These are phyloP conservation scores for Sphenodon punctatus DNA, from an alignment of 2,797 vertebrate genomes.

Conservation along the genomic window DNA sequence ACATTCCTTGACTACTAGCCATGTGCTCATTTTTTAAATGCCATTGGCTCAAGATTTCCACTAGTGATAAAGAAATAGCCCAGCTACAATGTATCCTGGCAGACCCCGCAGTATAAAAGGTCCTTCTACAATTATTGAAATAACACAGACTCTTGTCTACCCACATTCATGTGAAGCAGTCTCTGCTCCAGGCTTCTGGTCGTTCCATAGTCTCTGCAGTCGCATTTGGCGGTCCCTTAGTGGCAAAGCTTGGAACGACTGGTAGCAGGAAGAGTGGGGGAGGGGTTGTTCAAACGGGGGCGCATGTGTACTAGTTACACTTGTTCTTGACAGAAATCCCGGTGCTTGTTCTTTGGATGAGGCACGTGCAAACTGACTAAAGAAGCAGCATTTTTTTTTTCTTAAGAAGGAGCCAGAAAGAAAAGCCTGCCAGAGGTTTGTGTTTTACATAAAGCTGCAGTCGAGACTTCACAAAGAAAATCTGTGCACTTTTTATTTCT, in stretches of 20 bases:
- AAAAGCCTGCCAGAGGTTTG: slow-evolving; percentile 43
- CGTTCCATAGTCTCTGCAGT: background rate
- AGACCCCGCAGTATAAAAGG: background rate
- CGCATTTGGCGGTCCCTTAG: background rate
- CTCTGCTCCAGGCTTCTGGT: background rate
- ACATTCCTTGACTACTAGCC: no score
- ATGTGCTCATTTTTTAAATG: background rate
- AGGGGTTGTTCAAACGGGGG: background rate
- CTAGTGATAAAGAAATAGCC: background rate
- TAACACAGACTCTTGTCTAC: background rate
- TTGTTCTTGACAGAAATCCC: slow-evolving; percentile 38
- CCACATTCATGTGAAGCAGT: background rate
- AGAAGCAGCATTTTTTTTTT: background rate
- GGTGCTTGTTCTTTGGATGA: background rate
- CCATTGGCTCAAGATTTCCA: no score
- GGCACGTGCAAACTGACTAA: background rate
- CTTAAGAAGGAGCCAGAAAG: background rate
- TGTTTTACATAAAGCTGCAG: slow-evolving; percentile 71
- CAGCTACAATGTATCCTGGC: background rate
- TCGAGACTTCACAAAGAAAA: slow-evolving; percentile 71
- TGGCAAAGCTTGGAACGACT: slow-evolving; percentile 12
- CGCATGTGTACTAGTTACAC: background rate
- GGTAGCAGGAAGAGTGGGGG: background rate
- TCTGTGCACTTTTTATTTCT: slow-evolving; percentile 80
- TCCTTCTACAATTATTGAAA: background rate